Evolutionary conservation across 2,797 vertebrate genomes (phyloP), one percentile per base, ranked within the genome.

Genomic region (Cottoperca gobio): DNA sequence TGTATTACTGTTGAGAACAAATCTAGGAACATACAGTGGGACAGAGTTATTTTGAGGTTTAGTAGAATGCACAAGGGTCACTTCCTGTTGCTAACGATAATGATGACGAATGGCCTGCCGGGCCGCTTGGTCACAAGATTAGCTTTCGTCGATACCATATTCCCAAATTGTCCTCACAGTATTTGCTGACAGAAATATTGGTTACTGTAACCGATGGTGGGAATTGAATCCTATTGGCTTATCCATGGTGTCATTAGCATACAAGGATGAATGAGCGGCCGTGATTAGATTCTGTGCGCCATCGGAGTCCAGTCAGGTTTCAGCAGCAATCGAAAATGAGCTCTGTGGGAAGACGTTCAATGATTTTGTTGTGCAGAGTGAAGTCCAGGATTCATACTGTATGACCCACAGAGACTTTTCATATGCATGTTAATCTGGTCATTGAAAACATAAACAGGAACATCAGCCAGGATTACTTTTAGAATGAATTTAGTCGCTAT

Each of bases 61-160:
- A 54, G 71, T 63, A 50, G 65, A 5, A 28, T 52, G 67, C 73
- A 16, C 73, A 43, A 3, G 63, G 81, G 78, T 75, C 84, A 70
- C 76, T 63, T 87, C 79, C 76, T 80, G 79, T 73, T 87, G 84
- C 81, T 90, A 83, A 92, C 70, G 81, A 89, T 91, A 86, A 94
- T 81, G 86, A 93, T 92, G 93, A 94, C 76, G 88, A 93, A 94
- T 86, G 81, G 43, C 68, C 77, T 48, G 70, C 81, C 70, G 88
- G 71, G 69, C 78, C 79, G 91, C 91, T 89, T 86, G 81, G 62
- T 74, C 74, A 89, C 92, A 92, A 94, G 94, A 93, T 95, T 92
- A 95, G 94, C 94, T 94, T 90, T 90, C 85, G 95, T 96, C 95
- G 94, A 96, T 96, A 96, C 85, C 81, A 76, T 81, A 91, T 92